phyloP scores from a whole-genome alignment of 2,113 vertebrate species.

The Tyrannus savana region DNA sequence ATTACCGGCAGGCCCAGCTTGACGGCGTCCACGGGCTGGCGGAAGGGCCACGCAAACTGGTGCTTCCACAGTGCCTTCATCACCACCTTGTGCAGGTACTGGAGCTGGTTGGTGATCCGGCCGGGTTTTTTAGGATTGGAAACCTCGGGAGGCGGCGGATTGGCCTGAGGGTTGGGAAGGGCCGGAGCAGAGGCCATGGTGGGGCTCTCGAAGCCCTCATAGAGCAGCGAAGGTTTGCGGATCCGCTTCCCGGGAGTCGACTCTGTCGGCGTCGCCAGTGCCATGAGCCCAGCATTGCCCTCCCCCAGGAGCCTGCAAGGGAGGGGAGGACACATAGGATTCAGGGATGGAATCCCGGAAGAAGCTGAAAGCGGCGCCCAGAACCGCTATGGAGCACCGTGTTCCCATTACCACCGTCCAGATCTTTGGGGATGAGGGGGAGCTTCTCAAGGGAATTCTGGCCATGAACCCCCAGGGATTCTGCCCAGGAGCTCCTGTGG shows the following conservation, averaged over 20 bases:
- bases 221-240: conserved; percentile 90
- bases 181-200: conserved; percentile 81
- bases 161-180: conserved; percentile 49
- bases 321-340: too few relatives aligned
- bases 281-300: conserved; percentile 77
- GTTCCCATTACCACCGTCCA: too few relatives aligned
- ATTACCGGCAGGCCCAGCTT: conserved; percentile 88
- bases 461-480: too few relatives aligned
- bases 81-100: conserved; percentile 90
- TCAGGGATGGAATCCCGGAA: too few relatives aligned
- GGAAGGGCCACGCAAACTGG: conserved; percentile 95
- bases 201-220: conserved; percentile 91
- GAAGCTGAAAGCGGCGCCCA: too few relatives aligned
- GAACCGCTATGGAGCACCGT: too few relatives aligned
- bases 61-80: conserved; percentile 94
- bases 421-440: too few relatives aligned
- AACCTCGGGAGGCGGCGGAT: conserved; percentile 81
- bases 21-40: conserved; percentile 87
- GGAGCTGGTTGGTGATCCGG: conserved; percentile 90
- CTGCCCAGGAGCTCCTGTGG: too few relatives aligned
- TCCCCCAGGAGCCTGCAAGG: conserved; percentile 72
- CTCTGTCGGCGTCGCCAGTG: conserved; percentile 61
- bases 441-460: too few relatives aligned
- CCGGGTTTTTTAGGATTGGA: conserved; percentile 85
- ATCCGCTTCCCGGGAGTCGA: conserved; percentile 88